These are phyloP conservation scores for Typhlichthys subterraneus DNA, from an alignment of 2,797 vertebrate genomes.

Conservation along the genomic window DNA sequence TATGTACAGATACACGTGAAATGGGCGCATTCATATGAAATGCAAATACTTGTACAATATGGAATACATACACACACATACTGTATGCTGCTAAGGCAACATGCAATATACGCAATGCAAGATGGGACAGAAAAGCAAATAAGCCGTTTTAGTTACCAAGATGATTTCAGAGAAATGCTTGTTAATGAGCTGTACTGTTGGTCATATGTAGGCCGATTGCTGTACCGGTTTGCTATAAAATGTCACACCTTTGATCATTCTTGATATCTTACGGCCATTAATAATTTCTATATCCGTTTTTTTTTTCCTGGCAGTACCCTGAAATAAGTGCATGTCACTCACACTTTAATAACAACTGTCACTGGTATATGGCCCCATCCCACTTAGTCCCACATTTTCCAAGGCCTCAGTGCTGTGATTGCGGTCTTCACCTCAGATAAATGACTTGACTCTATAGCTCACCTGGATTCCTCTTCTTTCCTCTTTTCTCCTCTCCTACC, in stretches of 20 bases:
- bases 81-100: no score
- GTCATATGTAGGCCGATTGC: no score
- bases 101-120: no score
- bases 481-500: constrained; percentile 29
- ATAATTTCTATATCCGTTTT: no score
- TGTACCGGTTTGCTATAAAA: neutral
- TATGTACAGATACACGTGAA: no score
- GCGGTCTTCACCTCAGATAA: constrained; percentile 37
- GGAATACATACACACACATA: no score
- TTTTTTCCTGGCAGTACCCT: constrained; percentile 5
- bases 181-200: no score
- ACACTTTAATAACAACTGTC: constrained; percentile 11
- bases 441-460: constrained; percentile 42
- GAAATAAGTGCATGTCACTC: constrained; percentile 27
- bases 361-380: neutral
- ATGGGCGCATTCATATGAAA: no score
- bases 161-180: no score
- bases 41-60: no score
- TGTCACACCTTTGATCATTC: neutral
- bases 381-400: constrained; percentile 20
- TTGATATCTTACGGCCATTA: neutral
- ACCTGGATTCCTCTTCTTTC: constrained; percentile 25
- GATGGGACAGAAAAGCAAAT: no score
- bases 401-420: constrained; percentile 36
- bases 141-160: no score